These are phyloP conservation scores for Glyphotaelius pellucidus DNA, from an alignment of 2,888 invertebrate genomes.

Conservation along the genomic window DNA sequence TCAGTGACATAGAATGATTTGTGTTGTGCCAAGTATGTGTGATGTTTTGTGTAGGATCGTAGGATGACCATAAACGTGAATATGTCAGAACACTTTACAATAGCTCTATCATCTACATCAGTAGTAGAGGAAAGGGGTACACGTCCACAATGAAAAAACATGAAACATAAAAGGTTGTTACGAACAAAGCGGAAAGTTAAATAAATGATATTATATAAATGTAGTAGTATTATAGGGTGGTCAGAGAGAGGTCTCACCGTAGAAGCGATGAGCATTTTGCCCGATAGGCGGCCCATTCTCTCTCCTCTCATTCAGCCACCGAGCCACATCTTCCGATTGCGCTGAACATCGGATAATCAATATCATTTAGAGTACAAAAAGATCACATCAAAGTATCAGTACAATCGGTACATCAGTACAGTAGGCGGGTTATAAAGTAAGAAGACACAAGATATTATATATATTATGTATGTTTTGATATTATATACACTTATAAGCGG, in stretches of 20 bases:
- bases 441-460: not conserved
- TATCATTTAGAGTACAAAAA: conserved; percentile 51
- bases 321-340: conserved; percentile 75
- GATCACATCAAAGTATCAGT: conserved; percentile 38
- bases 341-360: conserved; percentile 77
- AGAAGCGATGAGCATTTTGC: conserved; percentile 75
- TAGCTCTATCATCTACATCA: not conserved
- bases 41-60: not conserved
- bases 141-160: conserved; percentile 18
- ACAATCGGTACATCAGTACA: conserved; percentile 22
- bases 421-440: conserved; percentile 64
- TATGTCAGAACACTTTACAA: not conserved
- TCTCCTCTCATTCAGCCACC: conserved; percentile 74
- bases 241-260: conserved; percentile 72
- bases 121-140: not conserved
- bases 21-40: not conserved
- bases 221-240: conserved; percentile 36
- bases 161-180: conserved; percentile 13
- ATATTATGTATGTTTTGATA: not conserved
- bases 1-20: not conserved
- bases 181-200: conserved; percentile 20
- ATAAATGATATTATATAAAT: conserved; percentile 19
- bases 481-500: conserved; percentile 11
- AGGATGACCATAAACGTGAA: not conserved
- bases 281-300: conserved; percentile 70